A percentile compares a stretch with the other conserved stretches of the same genome.
These are phyloP conservation scores for Odontophorus gujanensis DNA, from an alignment of 2,113 vertebrate species.

Conservation along the genomic window DNA sequence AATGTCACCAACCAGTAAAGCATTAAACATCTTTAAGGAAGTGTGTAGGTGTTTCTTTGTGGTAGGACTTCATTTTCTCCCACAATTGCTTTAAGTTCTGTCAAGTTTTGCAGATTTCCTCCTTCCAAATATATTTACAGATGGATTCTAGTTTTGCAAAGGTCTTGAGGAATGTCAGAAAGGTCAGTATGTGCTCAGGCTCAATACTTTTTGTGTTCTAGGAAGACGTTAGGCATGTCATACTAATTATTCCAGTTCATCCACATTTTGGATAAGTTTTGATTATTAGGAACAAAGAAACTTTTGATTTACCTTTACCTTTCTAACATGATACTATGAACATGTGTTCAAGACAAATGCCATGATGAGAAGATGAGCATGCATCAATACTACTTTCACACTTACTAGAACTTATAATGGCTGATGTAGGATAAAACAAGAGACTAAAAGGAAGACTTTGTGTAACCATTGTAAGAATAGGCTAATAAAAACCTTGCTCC, in stretches of 20 bases:
- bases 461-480: constrained; percentile 72
- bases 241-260: background rate
- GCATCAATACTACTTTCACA: constrained; percentile 51
- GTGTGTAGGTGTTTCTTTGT: background rate
- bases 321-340: constrained; percentile 37
- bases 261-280: background rate
- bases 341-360: constrained; percentile 58
- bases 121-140: background rate
- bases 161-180: background rate
- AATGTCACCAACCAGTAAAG: background rate
- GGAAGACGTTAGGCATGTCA: background rate
- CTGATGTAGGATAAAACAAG: constrained; percentile 60
- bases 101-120: background rate
- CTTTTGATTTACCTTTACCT: background rate
- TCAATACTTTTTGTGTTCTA: background rate
- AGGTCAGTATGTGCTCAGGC: background rate
- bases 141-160: background rate
- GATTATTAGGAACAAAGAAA: background rate
- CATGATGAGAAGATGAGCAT: constrained; percentile 65
- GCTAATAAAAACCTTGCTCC: constrained; percentile 58
- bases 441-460: constrained; percentile 70
- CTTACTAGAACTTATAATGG: constrained; percentile 55
- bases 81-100: background rate
- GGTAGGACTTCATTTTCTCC: background rate
- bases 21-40: background rate